Percentiles rank a stretch among this genome's conserved stretches.
Conservation (phyloP, 1,140 invertebrate species). For the Drosophila nebulosa region DNA sequence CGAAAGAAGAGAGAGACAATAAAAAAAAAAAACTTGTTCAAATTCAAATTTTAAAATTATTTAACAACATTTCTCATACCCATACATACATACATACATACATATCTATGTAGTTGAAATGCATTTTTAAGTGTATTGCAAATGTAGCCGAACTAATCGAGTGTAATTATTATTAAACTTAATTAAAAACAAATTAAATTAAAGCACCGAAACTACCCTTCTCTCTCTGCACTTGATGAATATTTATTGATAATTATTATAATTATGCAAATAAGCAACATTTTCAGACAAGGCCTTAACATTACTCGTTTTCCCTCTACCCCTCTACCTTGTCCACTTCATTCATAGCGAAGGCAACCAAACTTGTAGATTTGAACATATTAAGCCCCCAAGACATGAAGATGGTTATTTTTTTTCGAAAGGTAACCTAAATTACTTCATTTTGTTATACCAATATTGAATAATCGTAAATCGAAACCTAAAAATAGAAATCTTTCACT, state of each 20-base stretch:
- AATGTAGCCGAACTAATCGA: conserved; percentile 59
- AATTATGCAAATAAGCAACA: conserved; percentile 73
- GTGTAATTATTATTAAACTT: conserved; percentile 62
- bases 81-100: too few species aligned
- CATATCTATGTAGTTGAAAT: not conserved
- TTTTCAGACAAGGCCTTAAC: conserved; percentile 37
- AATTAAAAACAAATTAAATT: conserved; percentile 74
- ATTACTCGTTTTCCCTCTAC: not conserved
- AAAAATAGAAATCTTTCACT: not conserved
- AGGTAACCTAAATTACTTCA: not conserved
- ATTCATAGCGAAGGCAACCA: not conserved
- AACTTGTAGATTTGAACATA: conserved; percentile 14
- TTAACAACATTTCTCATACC: not conserved
- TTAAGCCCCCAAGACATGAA: not conserved
- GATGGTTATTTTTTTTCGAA: not conserved
- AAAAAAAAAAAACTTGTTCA: not conserved
- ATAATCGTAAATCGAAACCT: not conserved
- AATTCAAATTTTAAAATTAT: not conserved
- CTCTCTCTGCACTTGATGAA: conserved; percentile 35
- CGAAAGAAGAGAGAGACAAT: not conserved
- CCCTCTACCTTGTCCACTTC: not conserved
- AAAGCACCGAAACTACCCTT: conserved; percentile 55
- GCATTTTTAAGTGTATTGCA: conserved; percentile 9
- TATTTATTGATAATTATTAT: conserved; percentile 74
- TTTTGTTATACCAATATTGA: not conserved